phyloP scores from a whole-genome alignment of 1,140 invertebrate genomes.

The Pseudomyrmex cubaensis region DNA sequence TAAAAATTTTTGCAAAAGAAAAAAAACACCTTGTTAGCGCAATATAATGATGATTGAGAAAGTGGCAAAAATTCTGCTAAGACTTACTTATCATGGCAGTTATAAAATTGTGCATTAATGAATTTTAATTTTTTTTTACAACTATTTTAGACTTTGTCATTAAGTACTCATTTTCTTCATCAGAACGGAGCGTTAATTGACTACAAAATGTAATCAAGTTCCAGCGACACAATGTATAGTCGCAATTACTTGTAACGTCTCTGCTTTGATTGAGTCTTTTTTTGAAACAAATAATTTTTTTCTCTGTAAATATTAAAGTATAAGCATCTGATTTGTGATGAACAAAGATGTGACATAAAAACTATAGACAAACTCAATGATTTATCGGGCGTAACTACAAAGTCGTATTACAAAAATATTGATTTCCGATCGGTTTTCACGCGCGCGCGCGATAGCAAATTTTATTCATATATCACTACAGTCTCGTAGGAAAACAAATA shows the following conservation, averaged over 20 bases:
- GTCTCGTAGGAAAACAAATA: slow-evolving; percentile 33
- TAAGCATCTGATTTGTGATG: neutral
- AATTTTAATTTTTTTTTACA: slow-evolving; percentile 10
- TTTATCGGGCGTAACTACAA: neutral
- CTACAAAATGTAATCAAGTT: too few relatives aligned
- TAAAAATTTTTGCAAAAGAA: neutral
- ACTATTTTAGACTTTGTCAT: neutral
- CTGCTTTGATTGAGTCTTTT: neutral
- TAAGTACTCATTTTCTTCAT: too few relatives aligned
- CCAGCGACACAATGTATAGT: too few relatives aligned
- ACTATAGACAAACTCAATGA: neutral
- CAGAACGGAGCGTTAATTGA: too few relatives aligned
- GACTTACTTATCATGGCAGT: neutral
- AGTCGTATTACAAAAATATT: slow-evolving; percentile 7
- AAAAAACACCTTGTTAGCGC: slow-evolving; percentile 18
- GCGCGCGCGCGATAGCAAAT: neutral
- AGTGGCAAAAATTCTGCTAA: neutral
- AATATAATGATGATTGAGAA: neutral
- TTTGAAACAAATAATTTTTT: slow-evolving; percentile 6
- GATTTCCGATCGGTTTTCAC: slow-evolving; percentile 13
- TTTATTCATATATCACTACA: slow-evolving; percentile 49
- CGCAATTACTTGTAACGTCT: too few relatives aligned
- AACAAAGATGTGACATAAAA: neutral
- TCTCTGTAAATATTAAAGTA: neutral
- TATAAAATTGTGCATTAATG: slow-evolving; percentile 21